These are phyloP conservation scores for Bombus ignitus DNA, from an alignment of 1,140 invertebrate genomes.

Conservation along the genomic window DNA sequence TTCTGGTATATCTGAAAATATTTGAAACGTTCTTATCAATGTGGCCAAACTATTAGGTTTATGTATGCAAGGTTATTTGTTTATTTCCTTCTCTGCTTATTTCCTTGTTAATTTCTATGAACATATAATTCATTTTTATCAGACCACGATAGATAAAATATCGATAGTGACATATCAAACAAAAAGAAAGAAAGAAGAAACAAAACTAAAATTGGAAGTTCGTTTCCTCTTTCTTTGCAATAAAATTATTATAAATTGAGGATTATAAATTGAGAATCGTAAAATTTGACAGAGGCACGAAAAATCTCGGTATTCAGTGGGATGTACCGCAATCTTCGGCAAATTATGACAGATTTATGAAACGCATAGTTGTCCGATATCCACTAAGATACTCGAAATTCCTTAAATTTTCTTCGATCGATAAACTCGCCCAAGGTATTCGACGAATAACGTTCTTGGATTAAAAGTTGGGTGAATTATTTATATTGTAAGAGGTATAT, in stretches of 20 bases:
- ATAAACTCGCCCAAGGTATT: neutral
- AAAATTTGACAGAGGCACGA: neutral
- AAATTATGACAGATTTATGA: conserved; percentile 24
- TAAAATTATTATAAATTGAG: no score
- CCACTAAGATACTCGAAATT: conserved; percentile 6
- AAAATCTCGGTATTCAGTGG: neutral
- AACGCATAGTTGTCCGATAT: conserved; percentile 13
- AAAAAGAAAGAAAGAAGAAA: no score
- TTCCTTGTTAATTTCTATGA: no score
- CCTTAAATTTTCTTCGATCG: neutral
- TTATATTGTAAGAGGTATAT: neutral
- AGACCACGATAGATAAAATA: no score
- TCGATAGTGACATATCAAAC: no score
- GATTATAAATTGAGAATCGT: neutral
- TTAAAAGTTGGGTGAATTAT: conserved; percentile 24
- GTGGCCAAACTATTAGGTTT: no score
- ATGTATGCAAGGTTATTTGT: neutral
- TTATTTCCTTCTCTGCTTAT: no score
- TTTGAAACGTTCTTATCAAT: neutral
- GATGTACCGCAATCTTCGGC: neutral
- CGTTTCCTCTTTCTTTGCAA: neutral
- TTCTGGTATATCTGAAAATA: neutral
- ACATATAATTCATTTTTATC: no score
- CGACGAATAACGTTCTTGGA: neutral
- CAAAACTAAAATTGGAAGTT: no score